phyloP scores from a whole-genome alignment of 2,113 vertebrate species.

The Trematomus loennbergii region DNA sequence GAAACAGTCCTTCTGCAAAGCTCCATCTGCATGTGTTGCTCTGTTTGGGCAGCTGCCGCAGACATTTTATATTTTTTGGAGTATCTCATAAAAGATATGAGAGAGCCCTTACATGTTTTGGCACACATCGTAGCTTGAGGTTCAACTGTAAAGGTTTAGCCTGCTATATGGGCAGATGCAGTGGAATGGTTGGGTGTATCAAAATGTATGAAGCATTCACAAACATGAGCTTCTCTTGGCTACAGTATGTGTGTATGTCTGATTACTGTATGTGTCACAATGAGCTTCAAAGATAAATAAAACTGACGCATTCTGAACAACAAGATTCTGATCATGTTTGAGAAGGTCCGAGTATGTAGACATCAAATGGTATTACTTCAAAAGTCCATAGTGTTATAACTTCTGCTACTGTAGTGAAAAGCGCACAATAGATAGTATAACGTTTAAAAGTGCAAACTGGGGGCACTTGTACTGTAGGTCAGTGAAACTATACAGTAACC shows the following conservation, averaged over 20 bases:
- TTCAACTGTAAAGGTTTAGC: conserved; percentile 6
- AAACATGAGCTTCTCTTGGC: background rate
- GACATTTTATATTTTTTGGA: conserved; percentile 33
- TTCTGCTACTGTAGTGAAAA: background rate
- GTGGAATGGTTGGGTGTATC: background rate
- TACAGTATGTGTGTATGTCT: conserved; percentile 1
- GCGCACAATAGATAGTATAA: background rate
- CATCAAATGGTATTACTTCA: background rate
- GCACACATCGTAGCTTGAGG: background rate
- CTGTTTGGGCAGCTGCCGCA: conserved; percentile 36
- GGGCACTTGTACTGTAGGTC: background rate
- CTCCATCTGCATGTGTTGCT: conserved; percentile 27
- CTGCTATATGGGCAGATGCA: conserved; percentile 1
- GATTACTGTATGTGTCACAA: background rate
- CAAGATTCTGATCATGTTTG: background rate
- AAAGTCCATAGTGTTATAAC: background rate
- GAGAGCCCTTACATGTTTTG: conserved; percentile 29
- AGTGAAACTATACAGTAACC: background rate
- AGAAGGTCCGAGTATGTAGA: conserved; percentile 8
- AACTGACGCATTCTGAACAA: background rate
- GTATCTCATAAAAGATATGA: conserved; percentile 17
- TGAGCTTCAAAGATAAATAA: conserved; percentile 2
- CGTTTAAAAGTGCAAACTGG: too few relatives aligned
- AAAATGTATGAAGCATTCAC: conserved; percentile 1
- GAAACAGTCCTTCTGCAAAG: conserved; percentile 6